Evolutionary conservation across 2,888 invertebrate species (phyloP).

Genomic region (Anarsia innoxiella): DNA sequence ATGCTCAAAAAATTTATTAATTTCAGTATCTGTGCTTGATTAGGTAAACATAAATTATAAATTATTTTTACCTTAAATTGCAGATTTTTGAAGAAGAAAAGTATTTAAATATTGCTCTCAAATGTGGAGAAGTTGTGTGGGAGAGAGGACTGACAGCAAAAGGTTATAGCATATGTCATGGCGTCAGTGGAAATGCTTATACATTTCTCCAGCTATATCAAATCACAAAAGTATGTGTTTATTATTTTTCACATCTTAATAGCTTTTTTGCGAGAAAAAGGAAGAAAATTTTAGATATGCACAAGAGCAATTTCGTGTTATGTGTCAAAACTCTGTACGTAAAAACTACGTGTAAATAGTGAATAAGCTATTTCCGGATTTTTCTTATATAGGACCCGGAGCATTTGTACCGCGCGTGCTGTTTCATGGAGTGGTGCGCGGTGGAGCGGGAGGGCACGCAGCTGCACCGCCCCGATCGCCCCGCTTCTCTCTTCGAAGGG

Average conservation of each 20-base stretch:
- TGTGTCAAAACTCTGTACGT: no score
- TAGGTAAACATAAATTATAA: no score
- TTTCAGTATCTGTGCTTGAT: background rate
- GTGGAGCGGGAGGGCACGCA: conserved; percentile 81
- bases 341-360: no score
- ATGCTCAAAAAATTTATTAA: no score
- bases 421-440: conserved; percentile 88
- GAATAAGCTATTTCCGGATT: no score
- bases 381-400: conserved; percentile 82
- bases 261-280: background rate
- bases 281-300: background rate
- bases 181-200: conserved; percentile 91
- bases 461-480: conserved; percentile 83
- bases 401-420: conserved; percentile 83
- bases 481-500: conserved; percentile 90
- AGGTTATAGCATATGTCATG: conserved; percentile 93
- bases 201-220: conserved; percentile 86
- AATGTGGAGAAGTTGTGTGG: conserved; percentile 88
- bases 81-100: conserved; percentile 80
- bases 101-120: conserved; percentile 80
- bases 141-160: conserved; percentile 85
- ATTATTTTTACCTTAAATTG: no score
- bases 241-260: background rate
- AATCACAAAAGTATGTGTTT: conserved; percentile 77
- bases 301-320: no score